Evolutionary conservation across 2,797 vertebrate genomes (phyloP), one percentile per base, ranked within the genome.

Genomic region (Sebastes minor): DNA sequence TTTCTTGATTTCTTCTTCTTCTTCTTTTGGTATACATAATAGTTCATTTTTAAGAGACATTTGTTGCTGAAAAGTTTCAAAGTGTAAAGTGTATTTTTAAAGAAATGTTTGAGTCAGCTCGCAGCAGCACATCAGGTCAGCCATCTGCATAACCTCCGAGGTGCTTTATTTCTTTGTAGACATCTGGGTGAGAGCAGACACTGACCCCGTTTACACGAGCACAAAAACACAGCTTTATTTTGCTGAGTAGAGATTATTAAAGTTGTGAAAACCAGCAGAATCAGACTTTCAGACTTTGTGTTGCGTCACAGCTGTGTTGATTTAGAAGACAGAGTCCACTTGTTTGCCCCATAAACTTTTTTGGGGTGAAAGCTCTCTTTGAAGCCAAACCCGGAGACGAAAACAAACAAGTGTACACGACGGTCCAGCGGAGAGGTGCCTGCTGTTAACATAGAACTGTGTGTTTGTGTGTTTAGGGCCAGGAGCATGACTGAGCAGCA

Each of bases 401-500:
- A 90, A 91, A 88, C 82, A 87, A 90, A 88, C 46, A 33, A 14
- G 70, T 59, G 79, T 53, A 57, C 83, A 71, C 63, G 75, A 66
- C 30, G 32, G 63, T 56, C n/a, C 35, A 16, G 76, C 18, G 8
- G 65, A 74, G 86, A 46, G 81, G 33, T 14, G 64, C 81, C 69
- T 46, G 85, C 83, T 89, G 88, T 67, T 88, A 82, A 91, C 81
- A 33, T 12, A 32, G 62, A 74, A 64, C 30, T 76, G 67, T 80
- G 81, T 91, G 91, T 94, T 87, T 94, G 88, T 95, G 86, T 92
- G 8, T 88, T 76, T 64, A 95, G 94, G 92, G 91, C 85, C 82
- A 91, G 91, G 91, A 94, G 84, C 91, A 95, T 95, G 94, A 94
- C 88, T 18, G 94, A 95, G 85, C 92, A 91, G 89, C 94, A 91